A percentile compares a stretch with the other conserved stretches of the same genome.
phyloP scores from a whole-genome alignment of 2,888 invertebrate species.

The Acanthosepion pharaonis region DNA sequence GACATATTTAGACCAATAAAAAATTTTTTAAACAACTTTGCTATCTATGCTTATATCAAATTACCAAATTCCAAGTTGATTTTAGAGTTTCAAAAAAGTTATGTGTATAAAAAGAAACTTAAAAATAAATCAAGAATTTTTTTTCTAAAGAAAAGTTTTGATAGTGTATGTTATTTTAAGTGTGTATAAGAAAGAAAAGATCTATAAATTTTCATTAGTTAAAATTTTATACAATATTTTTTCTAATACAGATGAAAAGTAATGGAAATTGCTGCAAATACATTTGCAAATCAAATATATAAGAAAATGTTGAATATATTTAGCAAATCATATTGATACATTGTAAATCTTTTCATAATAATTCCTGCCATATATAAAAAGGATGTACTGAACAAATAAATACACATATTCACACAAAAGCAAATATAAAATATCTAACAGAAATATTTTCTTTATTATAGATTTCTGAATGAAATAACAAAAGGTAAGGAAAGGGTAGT shows the following conservation, averaged over 20 bases:
- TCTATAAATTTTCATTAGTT: slow-evolving; percentile 33
- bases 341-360: too few species aligned
- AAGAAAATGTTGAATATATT: too few species aligned
- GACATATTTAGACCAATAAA: not conserved
- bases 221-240: not conserved
- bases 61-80: not conserved
- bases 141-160: not conserved
- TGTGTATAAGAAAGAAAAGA: not conserved
- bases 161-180: not conserved
- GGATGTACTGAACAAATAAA: too few species aligned
- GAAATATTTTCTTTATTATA: too few species aligned
- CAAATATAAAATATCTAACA: too few species aligned
- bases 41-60: not conserved
- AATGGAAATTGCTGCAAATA: not conserved
- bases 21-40: not conserved
- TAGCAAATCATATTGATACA: too few species aligned
- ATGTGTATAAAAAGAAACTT: not conserved
- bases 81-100: slow-evolving; percentile 12
- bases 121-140: not conserved
- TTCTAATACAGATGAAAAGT: not conserved
- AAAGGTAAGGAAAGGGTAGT: too few species aligned
- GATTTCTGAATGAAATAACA: too few species aligned
- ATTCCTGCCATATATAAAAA: too few species aligned
- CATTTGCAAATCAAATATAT: too few species aligned
- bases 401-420: too few species aligned